Conservation (phyloP, 2,113 vertebrate species). For the Oenanthe melanoleuca region DNA sequence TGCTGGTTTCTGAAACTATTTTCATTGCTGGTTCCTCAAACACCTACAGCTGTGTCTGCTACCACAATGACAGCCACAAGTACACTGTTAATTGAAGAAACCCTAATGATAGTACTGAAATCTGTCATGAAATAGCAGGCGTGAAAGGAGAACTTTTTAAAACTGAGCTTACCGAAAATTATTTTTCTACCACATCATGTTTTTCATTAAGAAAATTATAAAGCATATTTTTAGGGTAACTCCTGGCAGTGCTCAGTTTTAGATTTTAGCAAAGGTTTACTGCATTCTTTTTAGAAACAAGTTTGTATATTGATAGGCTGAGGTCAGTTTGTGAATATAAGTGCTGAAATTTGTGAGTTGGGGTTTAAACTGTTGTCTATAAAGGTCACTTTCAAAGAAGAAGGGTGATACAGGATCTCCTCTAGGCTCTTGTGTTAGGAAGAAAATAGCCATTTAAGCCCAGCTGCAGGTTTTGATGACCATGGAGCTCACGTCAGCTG, state of each 20-base stretch:
- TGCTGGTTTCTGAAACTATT: neutral
- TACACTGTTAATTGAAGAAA: neutral
- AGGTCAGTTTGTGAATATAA: neutral
- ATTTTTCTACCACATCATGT: neutral
- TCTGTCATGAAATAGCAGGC: neutral
- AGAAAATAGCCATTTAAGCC: neutral
- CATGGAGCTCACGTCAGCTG: neutral
- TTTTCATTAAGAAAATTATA: neutral
- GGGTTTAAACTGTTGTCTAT: neutral
- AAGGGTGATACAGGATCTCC: neutral
- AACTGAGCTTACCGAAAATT: neutral
- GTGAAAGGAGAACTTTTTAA: neutral
- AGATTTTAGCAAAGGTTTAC: neutral
- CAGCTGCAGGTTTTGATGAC: neutral
- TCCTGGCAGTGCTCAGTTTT: neutral
- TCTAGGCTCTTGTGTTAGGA: neutral
- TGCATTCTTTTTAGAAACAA: neutral
- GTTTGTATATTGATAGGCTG: neutral
- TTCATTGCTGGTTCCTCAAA: neutral
- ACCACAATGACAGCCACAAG: neutral
- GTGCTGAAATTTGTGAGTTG: neutral
- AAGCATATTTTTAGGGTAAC: accelerated
- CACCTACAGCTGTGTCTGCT: neutral
- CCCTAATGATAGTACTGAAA: neutral
- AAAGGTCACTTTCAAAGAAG: neutral